phyloP scores from a whole-genome alignment of 2,888 invertebrate genomes.

The Clanis bilineata region DNA sequence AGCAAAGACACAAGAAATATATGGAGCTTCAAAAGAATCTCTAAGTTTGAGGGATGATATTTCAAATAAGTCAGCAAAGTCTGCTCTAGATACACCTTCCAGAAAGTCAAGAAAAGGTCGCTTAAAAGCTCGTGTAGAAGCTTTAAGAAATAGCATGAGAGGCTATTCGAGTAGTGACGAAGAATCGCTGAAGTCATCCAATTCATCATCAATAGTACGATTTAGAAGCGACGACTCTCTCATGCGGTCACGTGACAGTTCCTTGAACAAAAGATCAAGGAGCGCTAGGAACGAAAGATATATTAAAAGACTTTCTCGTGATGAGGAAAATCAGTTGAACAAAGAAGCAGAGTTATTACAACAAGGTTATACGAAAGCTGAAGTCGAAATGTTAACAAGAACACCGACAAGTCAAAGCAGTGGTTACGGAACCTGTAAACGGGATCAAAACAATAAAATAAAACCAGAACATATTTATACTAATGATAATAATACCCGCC shows the following conservation, averaged over 20 bases:
- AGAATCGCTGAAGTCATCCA: conserved; percentile 85
- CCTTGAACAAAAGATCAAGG: conserved; percentile 84
- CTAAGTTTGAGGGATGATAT: conserved; percentile 64
- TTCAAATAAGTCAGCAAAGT: conserved; percentile 65
- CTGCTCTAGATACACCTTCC: conserved; percentile 75
- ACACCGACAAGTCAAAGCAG: conserved; percentile 79
- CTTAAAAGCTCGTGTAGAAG: conserved; percentile 86
- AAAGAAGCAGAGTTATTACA: conserved; percentile 79
- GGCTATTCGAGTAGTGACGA: conserved; percentile 88
- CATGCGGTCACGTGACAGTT: conserved; percentile 81
- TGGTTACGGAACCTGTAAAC: conserved; percentile 74
- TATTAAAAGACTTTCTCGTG: conserved; percentile 87
- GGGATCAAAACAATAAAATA: conserved; percentile 73
- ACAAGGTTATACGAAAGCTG: conserved; percentile 76
- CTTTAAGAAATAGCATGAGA: conserved; percentile 83
- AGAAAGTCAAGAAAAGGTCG: conserved; percentile 82
- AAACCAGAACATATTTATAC: conserved; percentile 55
- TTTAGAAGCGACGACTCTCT: conserved; percentile 87
- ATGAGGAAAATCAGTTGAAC: conserved; percentile 83
- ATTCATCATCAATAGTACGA: conserved; percentile 84
- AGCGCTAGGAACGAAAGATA: conserved; percentile 91
- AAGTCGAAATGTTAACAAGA: conserved; percentile 78
- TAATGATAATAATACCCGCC: conserved; percentile 59
- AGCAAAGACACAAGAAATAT: conserved; percentile 61
- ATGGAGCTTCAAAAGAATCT: conserved; percentile 65